Evolutionary conservation across 2,113 vertebrate species (phyloP).

Genomic region (Pleuronectes platessa): DNA sequence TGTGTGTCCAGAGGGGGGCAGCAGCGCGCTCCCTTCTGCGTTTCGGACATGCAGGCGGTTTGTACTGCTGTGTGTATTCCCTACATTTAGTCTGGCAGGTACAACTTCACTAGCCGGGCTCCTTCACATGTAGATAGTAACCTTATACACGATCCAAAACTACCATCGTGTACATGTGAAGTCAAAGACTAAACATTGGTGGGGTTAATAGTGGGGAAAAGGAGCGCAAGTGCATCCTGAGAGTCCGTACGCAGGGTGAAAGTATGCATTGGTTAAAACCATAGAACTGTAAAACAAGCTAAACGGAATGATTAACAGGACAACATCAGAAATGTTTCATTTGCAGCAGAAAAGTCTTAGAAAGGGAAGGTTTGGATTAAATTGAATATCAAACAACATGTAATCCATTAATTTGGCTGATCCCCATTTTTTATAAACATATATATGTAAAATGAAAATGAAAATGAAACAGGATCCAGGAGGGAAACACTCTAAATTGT

Average conservation of each 20-base stretch:
- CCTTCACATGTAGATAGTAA: too few relatives aligned
- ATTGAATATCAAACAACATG: not conserved
- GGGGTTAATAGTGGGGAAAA: too few relatives aligned
- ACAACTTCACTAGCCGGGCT: not conserved
- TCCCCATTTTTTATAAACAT: too few relatives aligned
- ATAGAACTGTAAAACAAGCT: too few relatives aligned
- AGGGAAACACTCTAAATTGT: not conserved
- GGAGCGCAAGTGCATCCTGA: too few relatives aligned
- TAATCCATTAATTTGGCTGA: not conserved
- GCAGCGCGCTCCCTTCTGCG: slow-evolving; percentile 59
- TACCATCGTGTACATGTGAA: too few relatives aligned
- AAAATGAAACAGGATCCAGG: not conserved
- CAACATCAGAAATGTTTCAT: not conserved
- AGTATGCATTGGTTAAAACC: too few relatives aligned
- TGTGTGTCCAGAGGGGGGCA: slow-evolving; percentile 78
- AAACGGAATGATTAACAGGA: not conserved
- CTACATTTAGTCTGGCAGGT: slow-evolving; percentile 20
- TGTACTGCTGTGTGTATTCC: not conserved
- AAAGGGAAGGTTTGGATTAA: not conserved
- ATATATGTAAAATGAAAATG: not conserved
- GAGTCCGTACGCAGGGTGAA: too few relatives aligned
- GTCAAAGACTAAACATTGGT: too few relatives aligned
- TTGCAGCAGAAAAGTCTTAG: not conserved
- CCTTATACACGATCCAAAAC: too few relatives aligned
- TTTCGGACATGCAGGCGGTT: not conserved